Percentiles rank a stretch among this genome's conserved stretches.
Evolutionary conservation across 2,888 invertebrate species (phyloP).

Genomic region (Hemithea aestivaria): DNA sequence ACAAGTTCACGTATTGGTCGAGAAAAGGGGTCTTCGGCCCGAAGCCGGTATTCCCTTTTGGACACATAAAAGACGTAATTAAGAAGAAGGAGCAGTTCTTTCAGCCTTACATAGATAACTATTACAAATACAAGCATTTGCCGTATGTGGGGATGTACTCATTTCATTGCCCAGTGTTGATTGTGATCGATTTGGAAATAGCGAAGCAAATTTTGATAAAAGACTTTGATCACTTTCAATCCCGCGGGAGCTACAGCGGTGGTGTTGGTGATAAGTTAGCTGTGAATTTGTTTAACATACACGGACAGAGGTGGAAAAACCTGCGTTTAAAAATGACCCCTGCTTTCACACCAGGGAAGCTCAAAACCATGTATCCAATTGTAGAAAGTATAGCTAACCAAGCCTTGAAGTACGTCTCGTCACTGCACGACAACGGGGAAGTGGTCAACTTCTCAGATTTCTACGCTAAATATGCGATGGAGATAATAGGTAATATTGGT

Average conservation of each 20-base stretch:
- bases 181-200: conserved; percentile 81
- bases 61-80: conserved; percentile 78
- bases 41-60: conserved; percentile 81
- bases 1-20: conserved; percentile 79
- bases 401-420: conserved; percentile 62
- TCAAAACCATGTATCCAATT: conserved; percentile 82
- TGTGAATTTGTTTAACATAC: conserved; percentile 78
- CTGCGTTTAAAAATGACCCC: conserved; percentile 82
- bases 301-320: conserved; percentile 81
- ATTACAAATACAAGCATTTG: conserved; percentile 70
- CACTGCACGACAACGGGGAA: conserved; percentile 41
- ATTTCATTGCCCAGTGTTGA: conserved; percentile 79
- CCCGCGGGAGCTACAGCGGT: conserved; percentile 81
- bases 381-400: conserved; percentile 78
- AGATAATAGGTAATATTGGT: conserved; percentile 80
- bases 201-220: conserved; percentile 79
- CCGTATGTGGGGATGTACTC: conserved; percentile 81
- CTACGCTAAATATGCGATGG: conserved; percentile 80
- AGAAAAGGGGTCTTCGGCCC: conserved; percentile 76
- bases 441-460: conserved; percentile 76
- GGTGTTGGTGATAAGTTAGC: conserved; percentile 80
- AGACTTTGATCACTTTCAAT: conserved; percentile 82
- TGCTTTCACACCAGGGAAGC: conserved; percentile 82
- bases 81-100: conserved; percentile 79
- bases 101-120: conserved; percentile 79